These are phyloP conservation scores for Eurypyga helias DNA, from an alignment of 2,113 vertebrate genomes.

Conservation along the genomic window DNA sequence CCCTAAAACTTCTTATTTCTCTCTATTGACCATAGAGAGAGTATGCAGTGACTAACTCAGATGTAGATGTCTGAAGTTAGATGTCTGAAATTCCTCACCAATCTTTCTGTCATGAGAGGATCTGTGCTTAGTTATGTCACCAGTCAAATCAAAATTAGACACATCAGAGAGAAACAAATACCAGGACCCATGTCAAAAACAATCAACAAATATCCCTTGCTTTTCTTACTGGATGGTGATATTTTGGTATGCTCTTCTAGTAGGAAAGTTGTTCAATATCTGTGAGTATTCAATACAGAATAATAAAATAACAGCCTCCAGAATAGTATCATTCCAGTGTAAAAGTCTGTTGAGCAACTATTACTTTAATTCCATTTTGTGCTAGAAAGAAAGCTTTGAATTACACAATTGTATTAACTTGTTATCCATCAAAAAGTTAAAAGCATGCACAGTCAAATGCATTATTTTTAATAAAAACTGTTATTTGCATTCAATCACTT, in stretches of 20 bases:
- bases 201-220: not conserved
- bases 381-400: slow-evolving; percentile 4
- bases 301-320: not conserved
- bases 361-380: slow-evolving; percentile 25
- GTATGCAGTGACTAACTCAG: not conserved
- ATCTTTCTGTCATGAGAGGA: not conserved
- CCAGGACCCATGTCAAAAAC: not conserved
- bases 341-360: slow-evolving; percentile 51
- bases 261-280: not conserved
- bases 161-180: not conserved
- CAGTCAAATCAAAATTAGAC: slow-evolving; percentile 6
- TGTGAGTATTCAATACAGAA: not conserved
- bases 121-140: not conserved
- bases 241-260: slow-evolving; percentile 20
- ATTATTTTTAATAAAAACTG: slow-evolving; percentile 11
- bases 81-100: slow-evolving; percentile 21
- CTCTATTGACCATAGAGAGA: slow-evolving; percentile 19
- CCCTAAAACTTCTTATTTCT: slow-evolving; percentile 54
- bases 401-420: slow-evolving; percentile 14
- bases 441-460: not conserved
- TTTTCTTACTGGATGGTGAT: not conserved
- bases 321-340: slow-evolving; percentile 4
- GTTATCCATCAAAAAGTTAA: slow-evolving; percentile 24
- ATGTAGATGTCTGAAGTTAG: slow-evolving; percentile 38
- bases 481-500: not conserved